Base-by-base conservation (phyloP, 2,888 invertebrate genomes). In the Nebria brevicollis region DNA sequence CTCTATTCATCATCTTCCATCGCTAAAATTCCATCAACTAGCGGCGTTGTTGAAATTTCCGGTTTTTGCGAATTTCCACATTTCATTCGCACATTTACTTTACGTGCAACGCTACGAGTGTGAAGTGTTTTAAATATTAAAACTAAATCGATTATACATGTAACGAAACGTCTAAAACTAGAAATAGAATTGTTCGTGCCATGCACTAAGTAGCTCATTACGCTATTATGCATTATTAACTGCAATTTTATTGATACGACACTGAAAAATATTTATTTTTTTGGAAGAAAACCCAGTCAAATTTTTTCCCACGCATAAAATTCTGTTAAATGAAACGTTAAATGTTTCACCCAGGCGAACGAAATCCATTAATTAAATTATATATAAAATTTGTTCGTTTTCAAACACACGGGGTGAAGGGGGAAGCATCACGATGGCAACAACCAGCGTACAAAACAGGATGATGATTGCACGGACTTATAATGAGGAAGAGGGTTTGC, bases 301-400 rank as follows among this genome's bases (percentile, higher is more conserved):
- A 13, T 54, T 2, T 13, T 3, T 54, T 54, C 6, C 54, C 54
- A 54, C 54, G 54, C 54, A 54, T 54, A 54, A 54, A 70, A 70
- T 11, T 70, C 34, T 70, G 34, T 70, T 70, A 25, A 70, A 25
- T 70, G 70, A 26, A 70, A 70, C 25, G 70, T 25, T 26, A 26
- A 70, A 70, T 70, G 25, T 70, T 70, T 70, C 70, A 25, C 20
- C 25, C 20, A 26, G 26, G 11, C 25, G 34, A 25, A 70, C 70
- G 25, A 70, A 68, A 70, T 26, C 15, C 70, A 70, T 70, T 26
- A 70, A 70, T 70, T 70, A 26, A 70, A 70, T 70, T 70, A 70
- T 25, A 70, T 70, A 15, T 70, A 70, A 70, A 70, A 25, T 70
- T 70, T 70, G 70, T 70, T 70, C 70, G 70, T 13, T 13, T 26